These are phyloP conservation scores for Agrotis clavis DNA, from an alignment of 2,888 invertebrate species.

Conservation along the genomic window DNA sequence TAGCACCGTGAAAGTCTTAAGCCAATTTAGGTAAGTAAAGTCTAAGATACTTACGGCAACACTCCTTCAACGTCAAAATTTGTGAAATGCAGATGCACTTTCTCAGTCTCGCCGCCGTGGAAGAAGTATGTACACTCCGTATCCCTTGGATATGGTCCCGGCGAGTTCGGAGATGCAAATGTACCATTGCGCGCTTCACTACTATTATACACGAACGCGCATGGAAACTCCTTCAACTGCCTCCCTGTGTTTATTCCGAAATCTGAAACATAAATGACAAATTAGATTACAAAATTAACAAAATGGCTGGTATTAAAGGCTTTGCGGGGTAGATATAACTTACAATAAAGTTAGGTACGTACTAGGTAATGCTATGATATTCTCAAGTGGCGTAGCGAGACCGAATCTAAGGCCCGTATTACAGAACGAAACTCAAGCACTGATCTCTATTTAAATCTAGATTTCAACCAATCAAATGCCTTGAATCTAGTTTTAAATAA, in stretches of 20 bases:
- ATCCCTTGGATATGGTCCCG: slow-evolving; percentile 97
- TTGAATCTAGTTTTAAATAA: too few species aligned
- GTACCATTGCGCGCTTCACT: slow-evolving; percentile 95
- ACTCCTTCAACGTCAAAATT: slow-evolving; percentile 99
- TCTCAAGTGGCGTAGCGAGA: too few species aligned
- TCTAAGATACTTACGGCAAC: slow-evolving; percentile 94
- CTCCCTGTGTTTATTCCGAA: slow-evolving; percentile 96
- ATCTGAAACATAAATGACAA: slow-evolving; percentile 90
- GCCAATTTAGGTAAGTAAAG: background rate
- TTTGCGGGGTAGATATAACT: background rate
- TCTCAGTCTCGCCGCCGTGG: slow-evolving; percentile 94
- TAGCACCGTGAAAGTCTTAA: background rate
- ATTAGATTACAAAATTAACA: background rate
- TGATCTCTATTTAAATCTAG: too few species aligned
- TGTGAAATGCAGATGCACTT: slow-evolving; percentile 96
- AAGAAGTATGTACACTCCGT: slow-evolving; percentile 98
- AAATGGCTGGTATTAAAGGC: background rate
- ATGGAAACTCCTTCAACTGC: slow-evolving; percentile 94
- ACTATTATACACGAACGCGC: slow-evolving; percentile 97
- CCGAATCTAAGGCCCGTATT: too few species aligned
- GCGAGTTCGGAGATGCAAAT: slow-evolving; percentile 97
- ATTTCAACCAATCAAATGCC: too few species aligned
- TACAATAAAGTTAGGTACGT: background rate
- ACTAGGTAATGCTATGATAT: too few species aligned
- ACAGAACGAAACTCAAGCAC: too few species aligned